Percentiles rank a stretch among this genome's conserved stretches.
Conservation (phyloP, 2,888 invertebrate species). For the Acrocera orbiculus region DNA sequence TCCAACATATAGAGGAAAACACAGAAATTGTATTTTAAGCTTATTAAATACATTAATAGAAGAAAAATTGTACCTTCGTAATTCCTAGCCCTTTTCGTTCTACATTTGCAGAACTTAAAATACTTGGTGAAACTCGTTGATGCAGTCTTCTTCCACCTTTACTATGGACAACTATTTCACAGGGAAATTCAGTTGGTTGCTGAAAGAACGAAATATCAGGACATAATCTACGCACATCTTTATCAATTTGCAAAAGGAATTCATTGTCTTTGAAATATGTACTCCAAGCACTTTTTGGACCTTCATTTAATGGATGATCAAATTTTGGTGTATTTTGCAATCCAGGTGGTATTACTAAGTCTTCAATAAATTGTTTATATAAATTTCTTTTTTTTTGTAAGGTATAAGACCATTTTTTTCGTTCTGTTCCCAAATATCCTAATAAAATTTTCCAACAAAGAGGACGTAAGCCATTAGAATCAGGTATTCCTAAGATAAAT, state of each 20-base stretch:
- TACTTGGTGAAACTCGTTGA: conserved; percentile 71
- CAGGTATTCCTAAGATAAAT: conserved; percentile 79
- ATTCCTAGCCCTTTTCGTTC: conserved; percentile 76
- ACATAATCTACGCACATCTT: conserved; percentile 84
- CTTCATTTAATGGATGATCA: conserved; percentile 85
- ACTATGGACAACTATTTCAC: conserved; percentile 59
- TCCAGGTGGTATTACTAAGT: conserved; percentile 75
- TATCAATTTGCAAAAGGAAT: conserved; percentile 92
- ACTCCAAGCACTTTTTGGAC: conserved; percentile 90
- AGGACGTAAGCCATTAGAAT: conserved; percentile 64
- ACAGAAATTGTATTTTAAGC: neutral
- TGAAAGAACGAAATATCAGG: conserved; percentile 98
- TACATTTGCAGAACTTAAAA: conserved; percentile 72
- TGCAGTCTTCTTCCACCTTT: conserved; percentile 70
- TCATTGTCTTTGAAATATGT: conserved; percentile 95
- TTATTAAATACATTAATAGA: no score
- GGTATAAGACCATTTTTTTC: conserved; percentile 46
- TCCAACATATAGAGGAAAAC: no score
- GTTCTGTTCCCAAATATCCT: conserved; percentile 62
- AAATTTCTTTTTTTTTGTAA: conserved; percentile 58
- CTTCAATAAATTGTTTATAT: conserved; percentile 71
- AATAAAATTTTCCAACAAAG: conserved; percentile 78
- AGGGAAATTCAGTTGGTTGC: conserved; percentile 79
- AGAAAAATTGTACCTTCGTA: conserved; percentile 67
- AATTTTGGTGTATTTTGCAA: conserved; percentile 33